phyloP scores from a whole-genome alignment of 92 coral and sea anemone genomes.

The Heliopora coerulea region DNA sequence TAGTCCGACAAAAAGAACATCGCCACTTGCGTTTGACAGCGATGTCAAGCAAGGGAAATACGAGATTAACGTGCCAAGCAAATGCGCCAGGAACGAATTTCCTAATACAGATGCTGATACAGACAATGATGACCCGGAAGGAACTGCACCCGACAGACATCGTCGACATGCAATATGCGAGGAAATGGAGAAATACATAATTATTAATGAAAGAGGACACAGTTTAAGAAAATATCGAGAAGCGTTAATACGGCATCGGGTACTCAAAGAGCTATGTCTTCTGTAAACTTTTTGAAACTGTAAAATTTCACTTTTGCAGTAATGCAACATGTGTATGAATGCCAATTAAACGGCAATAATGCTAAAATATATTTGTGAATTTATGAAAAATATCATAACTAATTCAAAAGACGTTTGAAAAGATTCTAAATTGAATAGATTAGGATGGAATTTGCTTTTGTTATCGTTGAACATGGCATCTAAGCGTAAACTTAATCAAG shows the following conservation, averaged over 20 bases:
- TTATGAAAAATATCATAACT: too few species aligned
- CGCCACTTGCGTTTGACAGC: constrained; percentile 9
- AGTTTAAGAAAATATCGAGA: constrained; percentile 72
- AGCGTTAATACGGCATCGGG: constrained; percentile 56
- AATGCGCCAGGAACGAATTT: constrained; percentile 23
- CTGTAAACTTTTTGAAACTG: too few species aligned
- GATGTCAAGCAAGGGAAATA: constrained; percentile 12
- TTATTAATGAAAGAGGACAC: constrained; percentile 53
- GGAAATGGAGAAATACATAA: constrained; percentile 69
- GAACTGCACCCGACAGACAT: constrained; percentile 18
- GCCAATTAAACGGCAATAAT: too few species aligned
- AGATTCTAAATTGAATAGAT: too few species aligned
- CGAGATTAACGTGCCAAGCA: constrained; percentile 19
- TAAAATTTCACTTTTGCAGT: too few species aligned
- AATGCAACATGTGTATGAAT: too few species aligned
- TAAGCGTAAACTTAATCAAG: too few species aligned
- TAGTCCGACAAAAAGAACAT: constrained; percentile 41
- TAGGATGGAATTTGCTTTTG: too few species aligned
- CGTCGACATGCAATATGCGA: constrained; percentile 84
- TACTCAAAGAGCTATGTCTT: constrained; percentile 66
- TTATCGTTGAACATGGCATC: too few species aligned
- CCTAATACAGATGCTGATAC: not conserved
- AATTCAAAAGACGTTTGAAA: too few species aligned
- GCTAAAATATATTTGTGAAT: too few species aligned
- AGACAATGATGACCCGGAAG: constrained; percentile 10